Base-by-base conservation (phyloP, 2,888 invertebrate genomes). In the Campoplex nolae region DNA sequence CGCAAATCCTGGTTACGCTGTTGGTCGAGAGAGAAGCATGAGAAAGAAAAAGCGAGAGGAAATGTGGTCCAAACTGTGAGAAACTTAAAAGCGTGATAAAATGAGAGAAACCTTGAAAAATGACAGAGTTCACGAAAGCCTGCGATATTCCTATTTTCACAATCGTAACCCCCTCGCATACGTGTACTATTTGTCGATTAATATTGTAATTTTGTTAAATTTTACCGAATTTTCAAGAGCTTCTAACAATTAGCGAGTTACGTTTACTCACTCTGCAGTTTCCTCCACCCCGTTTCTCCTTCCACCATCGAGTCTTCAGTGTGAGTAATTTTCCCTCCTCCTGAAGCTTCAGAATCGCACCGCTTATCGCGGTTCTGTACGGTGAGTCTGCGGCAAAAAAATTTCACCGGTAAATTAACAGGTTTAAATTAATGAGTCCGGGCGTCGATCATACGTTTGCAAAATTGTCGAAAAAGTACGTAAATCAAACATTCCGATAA, bases 221-320 rank as follows among this genome's bases (percentile, higher is more conserved):
- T 9, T 0, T 13, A 38, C 11, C 9, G 18, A 11, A 28, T 16
- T 62, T 32, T n/a, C 62, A 4, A 62, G 23, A 16, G 32, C 16
- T 67, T 51, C n/a, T 23, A 35, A 23, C 38, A 16, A 45, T 76
- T 45, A 54, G 54, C 9, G 9, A 18, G 7, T 35, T 8, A 7
- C n/a, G 38, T 28, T 6, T 85, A 76, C 96, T 96, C 95, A 97
- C 97, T 93, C 97, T 96, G 94, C 98, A 98, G 83, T 97, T 97
- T 73, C 98, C 98, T 35, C 98, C 98, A 32, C 98, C 98, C 48
- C 98, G 96, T 95, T 97, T 98, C 95, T 98, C 98, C 93, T 98
- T 98, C 99, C 99, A 99, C 99, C 99, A 99, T 93, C 97, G 97
- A 48, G 98, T 98, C 96, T 99, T 99, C 92, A 99, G 95, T 93